A percentile compares a stretch with the other conserved stretches of the same genome.
Evolutionary conservation across 2,888 invertebrate genomes (phyloP).

Genomic region (Macaria notata): DNA sequence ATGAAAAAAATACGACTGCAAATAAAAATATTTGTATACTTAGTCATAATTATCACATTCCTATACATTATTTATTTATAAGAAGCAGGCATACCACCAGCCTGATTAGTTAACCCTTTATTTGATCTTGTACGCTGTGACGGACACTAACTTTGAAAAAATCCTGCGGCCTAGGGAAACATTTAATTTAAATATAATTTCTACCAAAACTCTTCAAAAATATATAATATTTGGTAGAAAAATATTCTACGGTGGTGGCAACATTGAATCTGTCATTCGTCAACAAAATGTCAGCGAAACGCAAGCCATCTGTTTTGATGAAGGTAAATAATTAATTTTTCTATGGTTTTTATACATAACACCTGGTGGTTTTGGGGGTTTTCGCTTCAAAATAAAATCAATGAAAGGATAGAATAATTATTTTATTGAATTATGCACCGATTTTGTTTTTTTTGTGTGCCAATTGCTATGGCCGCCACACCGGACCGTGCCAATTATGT

Average conservation of each 20-base stretch:
- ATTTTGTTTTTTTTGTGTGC: constrained; percentile 3
- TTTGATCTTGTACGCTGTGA: constrained; percentile 3
- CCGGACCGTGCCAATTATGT: constrained; percentile 10
- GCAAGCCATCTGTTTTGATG: constrained; percentile 5
- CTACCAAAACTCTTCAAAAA: constrained; percentile 8
- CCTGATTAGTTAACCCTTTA: constrained; percentile 6
- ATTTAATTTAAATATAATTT: constrained; percentile 6
- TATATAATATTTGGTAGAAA: constrained; percentile 6
- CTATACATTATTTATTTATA: no score
- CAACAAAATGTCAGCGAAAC: constrained; percentile 7
- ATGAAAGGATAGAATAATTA: neutral
- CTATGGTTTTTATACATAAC: constrained; percentile 1
- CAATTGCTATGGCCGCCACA: constrained; percentile 7
- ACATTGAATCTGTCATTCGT: constrained; percentile 5
- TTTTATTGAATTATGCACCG: constrained; percentile 2
- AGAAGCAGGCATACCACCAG: no score
- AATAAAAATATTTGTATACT: no score
- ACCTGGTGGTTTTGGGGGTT: neutral
- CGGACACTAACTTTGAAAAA: constrained; percentile 10
- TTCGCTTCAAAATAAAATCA: constrained; percentile 4
- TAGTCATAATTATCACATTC: no score
- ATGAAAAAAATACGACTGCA: no score
- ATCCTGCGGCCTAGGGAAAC: constrained; percentile 2
- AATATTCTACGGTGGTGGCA: constrained; percentile 5
- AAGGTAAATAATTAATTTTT: constrained; percentile 7